Base-by-base conservation (phyloP, 2,888 invertebrate species). In the Pachliopta kotzebuea region DNA sequence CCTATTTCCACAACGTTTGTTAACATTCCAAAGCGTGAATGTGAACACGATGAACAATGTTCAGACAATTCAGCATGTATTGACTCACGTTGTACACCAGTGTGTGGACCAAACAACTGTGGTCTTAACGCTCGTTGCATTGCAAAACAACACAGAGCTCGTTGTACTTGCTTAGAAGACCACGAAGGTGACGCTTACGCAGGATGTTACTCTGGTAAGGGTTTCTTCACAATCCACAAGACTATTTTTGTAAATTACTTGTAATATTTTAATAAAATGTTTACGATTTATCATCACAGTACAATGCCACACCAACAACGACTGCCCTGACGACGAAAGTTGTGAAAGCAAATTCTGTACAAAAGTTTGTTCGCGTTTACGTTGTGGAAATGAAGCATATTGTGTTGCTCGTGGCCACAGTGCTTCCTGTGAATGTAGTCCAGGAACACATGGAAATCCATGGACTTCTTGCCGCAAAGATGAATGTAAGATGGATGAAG, bases 291-390 rank as follows among this genome's bases (percentile, higher is more conserved):
- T 37, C 37, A 11, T 14, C 45, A 45, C 82, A 95, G 95, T 96
- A 72, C 97, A 98, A 73, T 98, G 98, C 76, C 94, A 96, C 72
- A 94, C 95, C 57, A 96, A 98, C 79, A 94, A 95, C 61, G 97
- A 97, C 71, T 98, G 98, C 80, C 94, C 96, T 7, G 92, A 95
- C 60, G 94, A 94, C 55, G 95, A 97, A 84, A 95, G 96, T 26
- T 98, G 98, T 77, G 93, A 97, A 71, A 95, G 96, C 76, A 94
- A 95, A 67, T 94, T 96, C 76, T 98, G 98, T 79, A 89, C 95
- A 17, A 95, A 97, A 80, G 95, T 96, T 2, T 98, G 97, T 74
- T 85, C 93, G 1, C 94, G 95, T 72, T 95, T 96, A 0, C 96
- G 96, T 61, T 98, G 98, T 76, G 97, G 97, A 23, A 71, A 86